These are phyloP conservation scores for Heteropelma amictum DNA, from an alignment of 2,888 invertebrate species.

Conservation along the genomic window DNA sequence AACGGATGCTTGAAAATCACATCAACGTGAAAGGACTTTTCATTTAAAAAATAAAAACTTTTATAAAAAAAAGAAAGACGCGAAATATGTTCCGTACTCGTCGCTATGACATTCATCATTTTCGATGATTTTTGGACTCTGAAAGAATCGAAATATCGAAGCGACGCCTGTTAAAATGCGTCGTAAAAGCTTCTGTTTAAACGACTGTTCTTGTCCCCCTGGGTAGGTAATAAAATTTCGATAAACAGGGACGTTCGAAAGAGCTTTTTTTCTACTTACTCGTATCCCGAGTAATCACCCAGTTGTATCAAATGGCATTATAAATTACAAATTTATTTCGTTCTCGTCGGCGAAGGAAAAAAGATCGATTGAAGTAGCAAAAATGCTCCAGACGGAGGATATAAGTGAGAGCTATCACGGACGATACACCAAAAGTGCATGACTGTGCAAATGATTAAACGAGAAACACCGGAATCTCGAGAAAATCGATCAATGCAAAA, in stretches of 20 bases:
- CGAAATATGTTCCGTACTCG: too few species aligned
- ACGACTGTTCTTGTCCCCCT: too few species aligned
- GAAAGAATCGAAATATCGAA: too few species aligned
- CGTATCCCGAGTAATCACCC: neutral
- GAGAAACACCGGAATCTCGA: conserved; percentile 45
- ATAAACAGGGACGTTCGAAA: neutral
- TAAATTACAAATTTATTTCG: conserved; percentile 11
- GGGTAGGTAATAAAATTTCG: neutral
- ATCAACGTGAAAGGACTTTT: too few species aligned
- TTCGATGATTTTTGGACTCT: too few species aligned
- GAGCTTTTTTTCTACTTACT: neutral
- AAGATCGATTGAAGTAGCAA: neutral
- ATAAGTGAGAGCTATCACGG: neutral
- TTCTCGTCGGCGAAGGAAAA: neutral
- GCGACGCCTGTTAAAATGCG: too few species aligned
- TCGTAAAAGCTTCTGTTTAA: too few species aligned
- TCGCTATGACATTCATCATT: too few species aligned
- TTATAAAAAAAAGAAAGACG: too few species aligned
- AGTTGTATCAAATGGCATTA: neutral
- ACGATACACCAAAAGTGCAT: conserved; percentile 16
- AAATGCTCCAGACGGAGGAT: conserved; percentile 12
- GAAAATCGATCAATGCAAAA: conserved; percentile 35
- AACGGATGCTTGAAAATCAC: too few species aligned
- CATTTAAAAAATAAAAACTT: too few species aligned
- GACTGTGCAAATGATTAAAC: conserved; percentile 33